Evolutionary conservation across 2,888 invertebrate species (phyloP), one percentile per base, ranked within the genome.

Genomic region (Eurytoma adleriae): DNA sequence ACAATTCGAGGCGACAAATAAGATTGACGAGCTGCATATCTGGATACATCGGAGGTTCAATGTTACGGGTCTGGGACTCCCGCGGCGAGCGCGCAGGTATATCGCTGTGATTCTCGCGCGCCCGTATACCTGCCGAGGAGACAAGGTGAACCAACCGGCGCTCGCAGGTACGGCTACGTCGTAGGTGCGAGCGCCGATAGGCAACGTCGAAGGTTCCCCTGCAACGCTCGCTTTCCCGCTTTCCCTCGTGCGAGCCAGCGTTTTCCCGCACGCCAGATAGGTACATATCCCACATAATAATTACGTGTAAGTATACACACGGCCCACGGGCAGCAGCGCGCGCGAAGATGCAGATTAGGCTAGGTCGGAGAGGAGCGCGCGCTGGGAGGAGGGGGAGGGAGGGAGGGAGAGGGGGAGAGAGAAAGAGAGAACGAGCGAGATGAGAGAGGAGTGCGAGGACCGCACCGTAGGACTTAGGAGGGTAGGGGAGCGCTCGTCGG

Each of bases 301-400:
- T 40, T 40, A 40, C 40, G 40, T 5, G 40, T 40, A 40, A 40
- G 40, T 18, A 18, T 48, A 48, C 12, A 10, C 50, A 18, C 66
- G n/a, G n/a, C n/a, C n/a, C n/a, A 50, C 18, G 18, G 66, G n/a
- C n/a, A 20, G 54, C 14, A 54, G 48, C n/a, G 66, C 48, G 66
- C 48, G 18, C 18, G 66, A 18, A 66, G 66, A 50, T 77, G 77
- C 77, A 69, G 69, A 77, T 77, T 62, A 77, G 59, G 70, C 56
- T 67, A 48, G 59, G 67, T 68, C 68, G 70, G 62, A 40, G 77
- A 14, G 40, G 82, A 78, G 27, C 16, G 56, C 13, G 24, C 20
- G n/a, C n/a, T n/a, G 18, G 40, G 40, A 18, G 56, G 69, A 52
- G 57, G 57, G 57, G 57, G 69, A 69, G 56, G n/a, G 56, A 16